These are phyloP conservation scores for Palythoa grandis DNA, from an alignment of 92 coral and sea anemone species.

Conservation along the genomic window DNA sequence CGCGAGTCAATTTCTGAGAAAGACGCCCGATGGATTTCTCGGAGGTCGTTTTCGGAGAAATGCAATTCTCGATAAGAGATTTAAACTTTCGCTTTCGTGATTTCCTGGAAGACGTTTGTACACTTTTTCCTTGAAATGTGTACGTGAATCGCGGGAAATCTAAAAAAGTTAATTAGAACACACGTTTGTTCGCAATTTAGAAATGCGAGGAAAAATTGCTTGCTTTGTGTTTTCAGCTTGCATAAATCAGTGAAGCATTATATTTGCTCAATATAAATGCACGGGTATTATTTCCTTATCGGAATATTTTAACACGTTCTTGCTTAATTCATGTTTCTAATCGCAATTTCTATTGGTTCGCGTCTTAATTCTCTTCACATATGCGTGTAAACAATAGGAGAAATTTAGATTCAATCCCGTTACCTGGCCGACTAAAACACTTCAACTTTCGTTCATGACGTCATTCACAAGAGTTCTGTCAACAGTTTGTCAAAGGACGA, in stretches of 20 bases:
- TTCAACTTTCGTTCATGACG: slow-evolving; percentile 12
- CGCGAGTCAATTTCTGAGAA: slow-evolving; percentile 34
- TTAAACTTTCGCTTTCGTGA: slow-evolving; percentile 7
- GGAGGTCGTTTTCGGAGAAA: slow-evolving; percentile 47
- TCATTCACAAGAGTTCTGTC: background rate
- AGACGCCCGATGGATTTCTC: background rate
- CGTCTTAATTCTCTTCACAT: background rate
- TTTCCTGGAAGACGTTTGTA: slow-evolving; percentile 26
- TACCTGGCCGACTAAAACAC: slow-evolving; percentile 7
- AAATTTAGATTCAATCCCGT: background rate
- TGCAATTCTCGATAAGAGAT: slow-evolving; percentile 36
- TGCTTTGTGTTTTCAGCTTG: slow-evolving; percentile 3
- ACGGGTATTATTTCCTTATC: slow-evolving; percentile 11
- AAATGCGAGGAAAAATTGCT: slow-evolving; percentile 20
- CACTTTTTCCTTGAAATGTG: slow-evolving; percentile 1
- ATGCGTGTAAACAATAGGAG: background rate
- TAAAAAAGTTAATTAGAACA: slow-evolving; percentile 2
- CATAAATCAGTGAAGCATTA: background rate
- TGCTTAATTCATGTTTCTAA: slow-evolving; percentile 40
- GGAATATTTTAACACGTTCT: slow-evolving; percentile 19
- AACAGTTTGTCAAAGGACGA: background rate
- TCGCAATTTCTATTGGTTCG: slow-evolving; percentile 29
- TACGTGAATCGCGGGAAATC: slow-evolving; percentile 42
- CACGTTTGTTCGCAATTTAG: slow-evolving; percentile 5
- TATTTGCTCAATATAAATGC: background rate